Evolutionary conservation across 2,888 invertebrate species (phyloP).

Genomic region (Tetranychus piercei): DNA sequence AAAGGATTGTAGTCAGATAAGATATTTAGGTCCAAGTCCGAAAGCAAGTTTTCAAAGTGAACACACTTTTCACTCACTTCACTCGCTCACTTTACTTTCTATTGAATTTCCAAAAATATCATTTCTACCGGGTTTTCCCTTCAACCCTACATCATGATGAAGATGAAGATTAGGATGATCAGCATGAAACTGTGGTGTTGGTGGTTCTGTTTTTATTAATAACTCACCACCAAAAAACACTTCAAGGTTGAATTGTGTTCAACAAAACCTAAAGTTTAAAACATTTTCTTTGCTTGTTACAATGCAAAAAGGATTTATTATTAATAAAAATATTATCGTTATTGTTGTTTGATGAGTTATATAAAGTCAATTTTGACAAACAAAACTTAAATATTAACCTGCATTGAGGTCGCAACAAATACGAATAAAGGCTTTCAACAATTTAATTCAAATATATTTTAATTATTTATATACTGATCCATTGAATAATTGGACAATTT

Average conservation of each 20-base stretch:
- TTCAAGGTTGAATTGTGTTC: not conserved
- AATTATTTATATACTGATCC: too few relatives aligned
- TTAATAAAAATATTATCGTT: too few relatives aligned
- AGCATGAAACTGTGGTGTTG: not conserved
- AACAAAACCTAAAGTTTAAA: too few relatives aligned
- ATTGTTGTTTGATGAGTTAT: too few relatives aligned
- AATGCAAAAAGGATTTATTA: too few relatives aligned
- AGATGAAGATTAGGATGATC: not conserved
- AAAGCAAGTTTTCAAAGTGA: not conserved
- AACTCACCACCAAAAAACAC: not conserved
- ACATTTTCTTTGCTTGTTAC: too few relatives aligned
- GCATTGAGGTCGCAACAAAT: too few relatives aligned
- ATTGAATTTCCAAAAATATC: slow-evolving; percentile 1
- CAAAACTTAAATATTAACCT: too few relatives aligned
- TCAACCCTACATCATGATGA: not conserved
- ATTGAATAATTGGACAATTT: too few relatives aligned
- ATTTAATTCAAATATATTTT: too few relatives aligned
- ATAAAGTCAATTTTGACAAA: too few relatives aligned
- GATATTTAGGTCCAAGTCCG: not conserved
- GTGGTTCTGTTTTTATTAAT: not conserved
- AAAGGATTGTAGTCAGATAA: not conserved
- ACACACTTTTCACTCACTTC: not conserved
- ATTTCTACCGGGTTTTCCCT: not conserved
- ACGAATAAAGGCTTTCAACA: too few relatives aligned
- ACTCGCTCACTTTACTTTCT: not conserved